These are phyloP conservation scores for Schizaphis graminum DNA, from an alignment of 2,888 invertebrate genomes.

Conservation along the genomic window DNA sequence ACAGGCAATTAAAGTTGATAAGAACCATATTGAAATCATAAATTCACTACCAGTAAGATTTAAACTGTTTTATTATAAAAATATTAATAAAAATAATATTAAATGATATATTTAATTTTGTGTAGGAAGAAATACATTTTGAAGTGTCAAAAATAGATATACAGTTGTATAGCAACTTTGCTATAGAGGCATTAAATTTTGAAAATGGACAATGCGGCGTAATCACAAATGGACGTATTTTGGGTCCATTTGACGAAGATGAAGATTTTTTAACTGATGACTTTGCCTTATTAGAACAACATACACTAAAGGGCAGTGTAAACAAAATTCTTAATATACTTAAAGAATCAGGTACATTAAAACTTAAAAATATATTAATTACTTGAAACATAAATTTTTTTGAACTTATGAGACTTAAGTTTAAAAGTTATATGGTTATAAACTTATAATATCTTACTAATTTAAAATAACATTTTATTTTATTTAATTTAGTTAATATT, in stretches of 20 bases:
- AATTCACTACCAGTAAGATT: constrained; percentile 46
- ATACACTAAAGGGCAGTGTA: constrained; percentile 70
- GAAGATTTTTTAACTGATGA: constrained; percentile 90
- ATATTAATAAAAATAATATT: neutral
- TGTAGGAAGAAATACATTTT: constrained; percentile 54
- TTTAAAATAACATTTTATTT: too few relatives aligned
- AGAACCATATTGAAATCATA: constrained; percentile 51
- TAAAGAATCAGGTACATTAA: constrained; percentile 71
- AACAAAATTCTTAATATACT: constrained; percentile 69
- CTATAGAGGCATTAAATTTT: constrained; percentile 74
- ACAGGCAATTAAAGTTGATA: constrained; percentile 35
- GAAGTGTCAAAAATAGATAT: constrained; percentile 49
- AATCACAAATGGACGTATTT: constrained; percentile 88
- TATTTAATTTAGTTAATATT: neutral
- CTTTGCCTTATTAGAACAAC: constrained; percentile 87
- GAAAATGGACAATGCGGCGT: constrained; percentile 79
- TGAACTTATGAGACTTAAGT: neutral
- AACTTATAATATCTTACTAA: neutral
- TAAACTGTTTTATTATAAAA: neutral
- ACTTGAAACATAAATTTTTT: constrained; percentile 72
- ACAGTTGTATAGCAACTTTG: constrained; percentile 4
- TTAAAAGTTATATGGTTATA: neutral
- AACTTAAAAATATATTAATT: constrained; percentile 74
- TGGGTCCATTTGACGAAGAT: constrained; percentile 83
- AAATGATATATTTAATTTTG: neutral